phyloP scores from a whole-genome alignment of 2,888 invertebrate genomes.

The Linyphia triangularis region DNA sequence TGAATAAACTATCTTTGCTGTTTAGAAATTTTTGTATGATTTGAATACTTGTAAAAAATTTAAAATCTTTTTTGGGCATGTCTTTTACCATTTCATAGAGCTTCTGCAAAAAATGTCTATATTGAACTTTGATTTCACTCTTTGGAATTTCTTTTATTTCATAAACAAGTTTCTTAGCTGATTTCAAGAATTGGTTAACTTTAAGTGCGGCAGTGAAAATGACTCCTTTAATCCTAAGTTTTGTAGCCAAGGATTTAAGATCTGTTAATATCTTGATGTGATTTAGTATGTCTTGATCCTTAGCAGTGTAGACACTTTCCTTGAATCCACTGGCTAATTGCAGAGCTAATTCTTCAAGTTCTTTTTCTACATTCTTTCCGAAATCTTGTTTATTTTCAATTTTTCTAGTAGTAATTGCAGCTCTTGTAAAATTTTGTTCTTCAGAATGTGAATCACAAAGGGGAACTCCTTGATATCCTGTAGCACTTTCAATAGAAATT shows the following conservation, averaged over 20 bases:
- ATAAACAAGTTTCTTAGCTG: background rate
- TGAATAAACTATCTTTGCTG: too few relatives aligned
- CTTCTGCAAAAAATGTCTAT: background rate
- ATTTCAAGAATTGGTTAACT: background rate
- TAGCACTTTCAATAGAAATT: background rate
- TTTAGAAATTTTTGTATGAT: background rate
- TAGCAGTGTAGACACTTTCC: background rate
- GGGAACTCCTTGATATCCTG: background rate
- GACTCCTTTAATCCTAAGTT: background rate
- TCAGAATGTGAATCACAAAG: background rate
- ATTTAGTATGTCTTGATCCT: background rate
- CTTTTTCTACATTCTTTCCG: background rate
- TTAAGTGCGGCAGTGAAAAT: background rate
- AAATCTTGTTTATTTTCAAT: background rate
- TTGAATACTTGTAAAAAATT: background rate
- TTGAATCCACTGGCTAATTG: background rate
- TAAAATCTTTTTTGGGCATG: background rate
- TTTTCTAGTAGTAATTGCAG: background rate
- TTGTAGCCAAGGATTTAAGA: background rate
- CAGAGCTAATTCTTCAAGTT: too few relatives aligned
- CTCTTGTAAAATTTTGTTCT: background rate
- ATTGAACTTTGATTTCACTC: background rate
- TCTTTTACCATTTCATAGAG: background rate
- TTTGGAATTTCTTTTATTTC: background rate
- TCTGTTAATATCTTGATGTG: background rate